Conservation (phyloP, 1,140 invertebrate species). For the Sipha flava region DNA sequence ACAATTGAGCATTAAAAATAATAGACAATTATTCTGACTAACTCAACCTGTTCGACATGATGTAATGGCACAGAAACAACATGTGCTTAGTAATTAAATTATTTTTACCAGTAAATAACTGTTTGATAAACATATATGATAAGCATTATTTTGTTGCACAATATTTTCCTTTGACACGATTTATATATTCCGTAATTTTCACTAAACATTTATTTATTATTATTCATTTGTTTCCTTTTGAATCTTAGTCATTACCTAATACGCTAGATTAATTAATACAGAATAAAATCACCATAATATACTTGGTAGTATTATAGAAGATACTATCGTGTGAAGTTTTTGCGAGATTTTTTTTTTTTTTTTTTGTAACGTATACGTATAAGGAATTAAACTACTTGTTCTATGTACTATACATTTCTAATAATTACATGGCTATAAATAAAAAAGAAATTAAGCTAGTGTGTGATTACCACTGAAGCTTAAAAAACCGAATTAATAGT, state of each 20-base stretch:
- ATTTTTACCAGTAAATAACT: not conserved
- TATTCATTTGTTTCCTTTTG: not conserved
- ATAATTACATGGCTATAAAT: too few species aligned
- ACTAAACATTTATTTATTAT: not conserved
- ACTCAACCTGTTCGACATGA: not conserved
- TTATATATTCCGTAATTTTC: not conserved
- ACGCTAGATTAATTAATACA: not conserved
- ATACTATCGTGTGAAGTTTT: not conserved
- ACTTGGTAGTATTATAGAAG: not conserved
- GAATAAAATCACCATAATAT: not conserved
- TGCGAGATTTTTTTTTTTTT: not conserved
- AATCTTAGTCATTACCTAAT: not conserved
- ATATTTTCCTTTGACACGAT: not conserved
- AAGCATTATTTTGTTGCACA: not conserved
- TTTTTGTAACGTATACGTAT: not conserved
- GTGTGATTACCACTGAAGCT: too few species aligned
- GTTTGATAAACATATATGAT: not conserved
- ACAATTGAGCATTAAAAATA: constrained; percentile 22
- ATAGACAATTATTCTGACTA: not conserved
- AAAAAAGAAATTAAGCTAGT: too few species aligned
- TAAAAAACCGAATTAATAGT: too few species aligned
- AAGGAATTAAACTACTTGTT: not conserved
- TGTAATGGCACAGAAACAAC: not conserved
- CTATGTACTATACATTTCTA: too few species aligned
- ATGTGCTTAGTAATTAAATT: not conserved